These are phyloP conservation scores for Pteropus rufus DNA, from an alignment of 2,797 vertebrate species.

Conservation along the genomic window DNA sequence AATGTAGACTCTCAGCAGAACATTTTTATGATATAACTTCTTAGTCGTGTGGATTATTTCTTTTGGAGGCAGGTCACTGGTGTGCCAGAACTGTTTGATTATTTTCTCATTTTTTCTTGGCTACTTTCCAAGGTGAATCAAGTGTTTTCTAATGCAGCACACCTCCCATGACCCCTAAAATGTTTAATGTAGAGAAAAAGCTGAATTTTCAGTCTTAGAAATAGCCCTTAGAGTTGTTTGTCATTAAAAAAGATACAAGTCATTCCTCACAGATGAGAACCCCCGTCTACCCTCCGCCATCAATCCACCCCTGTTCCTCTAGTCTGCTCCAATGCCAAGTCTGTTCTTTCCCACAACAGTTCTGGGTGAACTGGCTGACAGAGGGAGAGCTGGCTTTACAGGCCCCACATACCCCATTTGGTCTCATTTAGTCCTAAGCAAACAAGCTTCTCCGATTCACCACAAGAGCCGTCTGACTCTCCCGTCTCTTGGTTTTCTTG, in stretches of 20 bases:
- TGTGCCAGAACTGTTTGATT: conserved; percentile 28
- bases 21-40: conserved; percentile 23
- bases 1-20: not conserved
- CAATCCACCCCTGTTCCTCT: not conserved
- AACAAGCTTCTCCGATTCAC: conserved; percentile 90
- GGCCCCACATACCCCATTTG: not conserved
- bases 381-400: not conserved
- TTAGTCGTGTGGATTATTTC: not conserved
- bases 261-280: not conserved
- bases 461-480: conserved; percentile 91
- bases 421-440: conserved; percentile 78
- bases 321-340: not conserved
- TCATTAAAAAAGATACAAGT: conserved; percentile 39
- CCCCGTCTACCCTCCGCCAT: not conserved
- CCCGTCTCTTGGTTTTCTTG: conserved; percentile 87
- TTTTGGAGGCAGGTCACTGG: conserved; percentile 44
- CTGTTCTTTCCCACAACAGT: not conserved
- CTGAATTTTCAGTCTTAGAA: conserved; percentile 59
- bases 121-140: conserved; percentile 58
- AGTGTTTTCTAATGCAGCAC: not conserved
- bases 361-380: not conserved
- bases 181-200: conserved; percentile 36
- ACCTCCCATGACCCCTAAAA: not conserved
- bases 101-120: conserved; percentile 48
- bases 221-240: conserved; percentile 68